Conservation (phyloP, 2,797 vertebrate species). For the Triplophysa yarkandensis region DNA sequence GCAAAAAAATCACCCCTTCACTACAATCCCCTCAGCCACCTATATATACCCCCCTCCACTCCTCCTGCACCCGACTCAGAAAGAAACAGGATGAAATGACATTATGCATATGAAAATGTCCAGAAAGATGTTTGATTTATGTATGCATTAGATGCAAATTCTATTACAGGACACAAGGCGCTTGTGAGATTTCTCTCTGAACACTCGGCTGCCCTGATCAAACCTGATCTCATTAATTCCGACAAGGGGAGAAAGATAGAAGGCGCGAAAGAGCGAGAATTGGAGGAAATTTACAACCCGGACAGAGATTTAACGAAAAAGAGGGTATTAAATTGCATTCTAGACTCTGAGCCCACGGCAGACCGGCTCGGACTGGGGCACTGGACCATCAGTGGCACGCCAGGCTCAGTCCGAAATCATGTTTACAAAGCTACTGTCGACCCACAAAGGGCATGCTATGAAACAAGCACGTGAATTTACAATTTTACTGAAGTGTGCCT, state of each 20-base stretch:
- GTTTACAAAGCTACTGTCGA: slow-evolving; percentile 8
- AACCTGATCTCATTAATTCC: slow-evolving; percentile 99
- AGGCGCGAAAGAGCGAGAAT: slow-evolving; percentile 80
- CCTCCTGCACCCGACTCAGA: slow-evolving; percentile 80
- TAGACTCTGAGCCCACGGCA: slow-evolving; percentile 62
- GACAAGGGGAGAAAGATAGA: slow-evolving; percentile 97
- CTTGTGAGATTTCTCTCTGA: slow-evolving; percentile 98
- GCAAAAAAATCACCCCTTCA: slow-evolving; percentile 71
- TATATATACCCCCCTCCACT: slow-evolving; percentile 69
- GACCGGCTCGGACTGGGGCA: slow-evolving; percentile 53
- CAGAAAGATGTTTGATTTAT: slow-evolving; percentile 99
- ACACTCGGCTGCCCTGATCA: slow-evolving; percentile 99
- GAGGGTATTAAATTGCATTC: slow-evolving; percentile 85
- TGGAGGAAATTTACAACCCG: slow-evolving; percentile 98
- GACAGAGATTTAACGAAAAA: slow-evolving; percentile 84
- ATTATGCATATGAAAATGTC: slow-evolving; percentile 99
- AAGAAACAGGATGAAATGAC: slow-evolving; percentile 99
- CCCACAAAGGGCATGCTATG: neutral
- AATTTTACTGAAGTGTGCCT: neutral
- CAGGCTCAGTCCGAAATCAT: slow-evolving; percentile 9
- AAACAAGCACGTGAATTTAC: slow-evolving; percentile 2
- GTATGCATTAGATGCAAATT: slow-evolving; percentile 99
- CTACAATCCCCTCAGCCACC: slow-evolving; percentile 68
- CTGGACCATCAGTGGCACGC: slow-evolving; percentile 50
- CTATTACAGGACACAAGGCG: slow-evolving; percentile 99